Evolutionary conservation across 2,797 vertebrate genomes (phyloP).

Genomic region (Megaceryle alcyon): DNA sequence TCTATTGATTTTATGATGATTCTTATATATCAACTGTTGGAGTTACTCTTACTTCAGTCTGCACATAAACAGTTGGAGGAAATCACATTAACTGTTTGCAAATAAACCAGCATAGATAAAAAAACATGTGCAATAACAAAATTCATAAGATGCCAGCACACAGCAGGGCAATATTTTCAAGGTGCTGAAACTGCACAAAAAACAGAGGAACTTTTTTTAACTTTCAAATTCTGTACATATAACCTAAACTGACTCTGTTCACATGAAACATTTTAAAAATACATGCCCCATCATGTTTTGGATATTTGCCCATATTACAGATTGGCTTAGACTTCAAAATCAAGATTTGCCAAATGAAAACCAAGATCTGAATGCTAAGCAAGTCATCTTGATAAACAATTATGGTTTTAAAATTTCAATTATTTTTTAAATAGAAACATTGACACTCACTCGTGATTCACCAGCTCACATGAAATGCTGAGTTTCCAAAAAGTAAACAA

Average conservation of each 20-base stretch:
- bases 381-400: neutral
- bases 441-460: neutral
- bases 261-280: neutral
- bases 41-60: neutral
- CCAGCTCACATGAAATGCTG: neutral
- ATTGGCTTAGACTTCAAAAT: neutral
- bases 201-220: fast-evolving
- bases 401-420: neutral
- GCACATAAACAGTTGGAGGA: neutral
- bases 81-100: neutral
- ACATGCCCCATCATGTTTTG: neutral
- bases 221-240: neutral
- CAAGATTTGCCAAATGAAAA: neutral
- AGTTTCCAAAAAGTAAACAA: neutral
- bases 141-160: neutral
- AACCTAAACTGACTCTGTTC: neutral
- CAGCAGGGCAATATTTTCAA: neutral
- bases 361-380: neutral
- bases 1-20: neutral
- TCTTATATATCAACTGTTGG: neutral
- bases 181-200: neutral
- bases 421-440: neutral
- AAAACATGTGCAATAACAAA: neutral
- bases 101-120: neutral
- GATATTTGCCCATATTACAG: neutral